Evolutionary conservation across 1,140 invertebrate species (phyloP).

Genomic region (Lucilia sericata): DNA sequence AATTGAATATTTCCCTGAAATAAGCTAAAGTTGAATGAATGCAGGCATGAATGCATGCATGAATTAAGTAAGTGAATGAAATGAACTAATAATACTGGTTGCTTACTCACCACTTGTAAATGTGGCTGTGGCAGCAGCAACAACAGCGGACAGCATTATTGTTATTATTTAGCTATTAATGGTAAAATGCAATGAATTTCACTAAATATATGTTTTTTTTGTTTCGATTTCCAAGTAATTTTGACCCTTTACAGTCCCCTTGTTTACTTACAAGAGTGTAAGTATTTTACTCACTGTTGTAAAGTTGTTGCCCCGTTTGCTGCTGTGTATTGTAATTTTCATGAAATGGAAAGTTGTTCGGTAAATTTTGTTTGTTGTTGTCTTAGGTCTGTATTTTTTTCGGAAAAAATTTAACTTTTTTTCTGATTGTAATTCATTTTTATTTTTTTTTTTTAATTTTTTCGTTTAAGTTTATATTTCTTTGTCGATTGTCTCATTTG

Average conservation of each 20-base stretch:
- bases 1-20: not conserved
- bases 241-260: slow-evolving; percentile 14
- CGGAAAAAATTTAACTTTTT: not conserved
- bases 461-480: not conserved
- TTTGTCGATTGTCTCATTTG: not conserved
- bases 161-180: slow-evolving; percentile 11
- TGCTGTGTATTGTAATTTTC: not conserved
- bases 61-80: slow-evolving; percentile 8
- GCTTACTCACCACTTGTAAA: not conserved
- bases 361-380: slow-evolving; percentile 24
- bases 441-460: not conserved
- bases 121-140: not conserved
- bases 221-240: not conserved
- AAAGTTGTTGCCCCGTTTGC: not conserved
- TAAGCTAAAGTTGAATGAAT: slow-evolving; percentile 1
- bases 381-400: not conserved
- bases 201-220: not conserved
- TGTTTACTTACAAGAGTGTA: not conserved
- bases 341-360: slow-evolving; percentile 29
- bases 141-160: not conserved
- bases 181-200: slow-evolving; percentile 18
- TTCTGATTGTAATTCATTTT: slow-evolving; percentile 1
- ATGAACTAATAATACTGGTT: not conserved
- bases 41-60: not conserved
- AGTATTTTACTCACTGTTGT: not conserved